These are phyloP conservation scores for Scaptomyza hsui DNA, from an alignment of 1,140 invertebrate species.

Conservation along the genomic window DNA sequence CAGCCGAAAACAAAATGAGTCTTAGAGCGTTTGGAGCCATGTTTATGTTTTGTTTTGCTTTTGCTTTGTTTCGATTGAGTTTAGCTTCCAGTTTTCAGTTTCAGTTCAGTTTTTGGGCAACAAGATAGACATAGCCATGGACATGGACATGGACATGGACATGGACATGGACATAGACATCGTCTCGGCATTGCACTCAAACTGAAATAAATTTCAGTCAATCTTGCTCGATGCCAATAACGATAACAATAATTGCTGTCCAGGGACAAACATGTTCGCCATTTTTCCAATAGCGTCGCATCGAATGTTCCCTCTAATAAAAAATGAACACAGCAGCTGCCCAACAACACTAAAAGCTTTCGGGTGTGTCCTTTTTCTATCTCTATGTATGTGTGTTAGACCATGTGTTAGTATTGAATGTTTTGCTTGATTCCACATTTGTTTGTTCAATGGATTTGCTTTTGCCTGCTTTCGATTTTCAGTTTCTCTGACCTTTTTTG, in stretches of 20 bases:
- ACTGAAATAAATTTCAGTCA: slow-evolving; percentile 78
- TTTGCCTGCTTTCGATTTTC: slow-evolving; percentile 71
- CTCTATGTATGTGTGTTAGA: slow-evolving; percentile 14
- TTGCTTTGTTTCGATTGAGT: slow-evolving; percentile 7
- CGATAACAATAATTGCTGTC: slow-evolving; percentile 83
- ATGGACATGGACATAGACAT: slow-evolving; percentile 15
- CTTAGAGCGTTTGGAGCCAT: slow-evolving; percentile 27
- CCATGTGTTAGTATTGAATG: slow-evolving; percentile 43
- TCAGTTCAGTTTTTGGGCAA: background rate
- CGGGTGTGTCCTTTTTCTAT: slow-evolving; percentile 1
- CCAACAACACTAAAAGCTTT: slow-evolving; percentile 67
- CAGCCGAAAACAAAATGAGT: slow-evolving; percentile 47
- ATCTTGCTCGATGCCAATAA: slow-evolving; percentile 81
- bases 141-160: slow-evolving; percentile 36
- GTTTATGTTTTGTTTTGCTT: slow-evolving; percentile 23
- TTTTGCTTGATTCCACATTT: slow-evolving; percentile 82
- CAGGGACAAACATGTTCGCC: slow-evolving; percentile 82
- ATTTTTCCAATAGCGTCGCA: slow-evolving; percentile 81
- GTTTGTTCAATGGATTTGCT: slow-evolving; percentile 79
- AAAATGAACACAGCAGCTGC: slow-evolving; percentile 79
- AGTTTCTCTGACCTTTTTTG: slow-evolving; percentile 52
- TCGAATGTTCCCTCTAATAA: slow-evolving; percentile 76
- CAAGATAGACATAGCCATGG: slow-evolving; percentile 16
- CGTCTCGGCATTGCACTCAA: slow-evolving; percentile 54
- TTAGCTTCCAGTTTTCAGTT: slow-evolving; percentile 6